Evolutionary conservation across 2,888 invertebrate species (phyloP), one percentile per base, ranked within the genome.

Genomic region (Iselma pallidipennis): DNA sequence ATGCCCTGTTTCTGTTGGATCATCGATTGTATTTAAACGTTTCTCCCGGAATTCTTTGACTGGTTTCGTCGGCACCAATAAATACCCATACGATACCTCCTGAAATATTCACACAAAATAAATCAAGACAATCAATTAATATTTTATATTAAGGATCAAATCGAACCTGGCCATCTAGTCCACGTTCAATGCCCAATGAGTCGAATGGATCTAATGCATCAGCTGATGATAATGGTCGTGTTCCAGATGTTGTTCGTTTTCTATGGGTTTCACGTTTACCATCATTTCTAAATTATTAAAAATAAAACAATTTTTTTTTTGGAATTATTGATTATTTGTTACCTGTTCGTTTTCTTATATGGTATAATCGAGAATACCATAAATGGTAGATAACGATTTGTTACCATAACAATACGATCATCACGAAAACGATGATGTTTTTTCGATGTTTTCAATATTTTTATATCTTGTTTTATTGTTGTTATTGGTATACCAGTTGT

Each of bases 81-180:
- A 83, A 78, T 92, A 91, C 33, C 92, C 92, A 82, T 95, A 96
- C 16, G 96, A 96, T 72, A 94, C 88, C 81, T 95, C 95, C 90
- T 91, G 75, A 21, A 45, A 21, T 45, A 21, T 45, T 25, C 3
- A 4, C 5, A 25, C 33, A 76, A 74, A 62, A 31, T 37, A 52
- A 57, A 54, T n/a, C n/a, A n/a, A n/a, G n/a, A 54, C 26, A 59
- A 51, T 29, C 37, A 21, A 31, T 21, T 9, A 31, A 26, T 26
- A 48, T 59, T 33, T 49, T 48, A 60, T 45, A 50, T 12, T 48
- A 28, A 37, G n/a, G 25, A 49, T 25, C n/a, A 21, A 26, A n/a
- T 10, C 55, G 31, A 28, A 88, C 88, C 82, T 94, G 94, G 57
- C 94, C 95, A 80, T 93, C 92, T 80, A 90, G 89, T 65, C 88